Evolutionary conservation across 2,113 vertebrate species (phyloP).

Genomic region (Agelaius phoeniceus): DNA sequence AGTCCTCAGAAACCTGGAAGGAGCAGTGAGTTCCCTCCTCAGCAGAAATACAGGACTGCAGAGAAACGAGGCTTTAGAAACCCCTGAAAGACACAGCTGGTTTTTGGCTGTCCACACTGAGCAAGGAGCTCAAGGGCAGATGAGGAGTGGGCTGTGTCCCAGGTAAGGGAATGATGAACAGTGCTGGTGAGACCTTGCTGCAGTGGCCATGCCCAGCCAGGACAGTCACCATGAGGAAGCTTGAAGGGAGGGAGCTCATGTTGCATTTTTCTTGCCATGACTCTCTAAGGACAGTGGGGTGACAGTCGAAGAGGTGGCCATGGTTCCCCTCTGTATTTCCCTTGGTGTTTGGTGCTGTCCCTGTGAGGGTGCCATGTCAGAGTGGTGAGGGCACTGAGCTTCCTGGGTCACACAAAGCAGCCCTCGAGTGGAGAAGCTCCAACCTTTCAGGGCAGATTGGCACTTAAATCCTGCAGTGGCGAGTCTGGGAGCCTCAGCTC

Average conservation of each 20-base stretch:
- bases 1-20: neutral
- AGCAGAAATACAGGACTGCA: neutral
- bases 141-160: neutral
- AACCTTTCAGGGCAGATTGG: neutral
- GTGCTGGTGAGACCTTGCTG: neutral
- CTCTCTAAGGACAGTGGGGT: neutral
- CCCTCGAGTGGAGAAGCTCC: neutral
- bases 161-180: neutral
- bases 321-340: neutral
- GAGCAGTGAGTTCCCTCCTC: neutral
- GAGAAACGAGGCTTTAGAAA: neutral
- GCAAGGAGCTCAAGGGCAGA: neutral
- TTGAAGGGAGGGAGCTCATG: neutral
- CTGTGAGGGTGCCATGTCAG: neutral
- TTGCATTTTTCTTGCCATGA: neutral
- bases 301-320: neutral
- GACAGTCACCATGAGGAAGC: rapidly evolving
- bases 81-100: neutral
- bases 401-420: neutral
- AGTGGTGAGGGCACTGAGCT: neutral
- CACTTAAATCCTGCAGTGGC: neutral
- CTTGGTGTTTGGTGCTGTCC: neutral
- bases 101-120: rapidly evolving
- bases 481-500: neutral
- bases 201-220: neutral